phyloP scores from a whole-genome alignment of 2,797 vertebrate genomes.

The Sebastes diploproa region DNA sequence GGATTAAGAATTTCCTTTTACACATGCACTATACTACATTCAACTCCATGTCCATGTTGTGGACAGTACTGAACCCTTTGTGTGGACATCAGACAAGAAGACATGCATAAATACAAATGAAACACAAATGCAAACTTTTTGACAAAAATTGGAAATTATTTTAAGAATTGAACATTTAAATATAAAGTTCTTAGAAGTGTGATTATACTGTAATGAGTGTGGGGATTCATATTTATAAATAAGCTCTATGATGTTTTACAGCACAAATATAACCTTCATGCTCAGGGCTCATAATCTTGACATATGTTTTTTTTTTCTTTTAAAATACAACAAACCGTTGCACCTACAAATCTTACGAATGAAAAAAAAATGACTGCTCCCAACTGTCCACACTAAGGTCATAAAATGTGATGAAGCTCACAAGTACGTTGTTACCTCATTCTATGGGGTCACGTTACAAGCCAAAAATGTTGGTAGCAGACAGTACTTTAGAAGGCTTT shows the following conservation, averaged over 20 bases:
- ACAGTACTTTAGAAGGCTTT: background rate
- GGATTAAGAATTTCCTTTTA: too few species aligned
- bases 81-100: too few species aligned
- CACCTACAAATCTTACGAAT: background rate
- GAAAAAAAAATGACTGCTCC: background rate
- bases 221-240: background rate
- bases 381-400: background rate
- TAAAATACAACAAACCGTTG: background rate
- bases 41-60: too few species aligned
- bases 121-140: background rate
- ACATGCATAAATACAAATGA: too few species aligned
- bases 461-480: too few species aligned
- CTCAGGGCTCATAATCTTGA: background rate
- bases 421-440: background rate
- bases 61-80: too few species aligned
- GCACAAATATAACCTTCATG: background rate
- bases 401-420: background rate
- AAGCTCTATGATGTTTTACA: background rate
- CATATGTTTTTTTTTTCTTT: background rate
- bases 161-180: background rate
- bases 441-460: background rate
- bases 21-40: too few species aligned
- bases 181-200: background rate
- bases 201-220: background rate
- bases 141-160: background rate